phyloP scores from a whole-genome alignment of 2,797 vertebrate genomes.

The Forpus xanthops region DNA sequence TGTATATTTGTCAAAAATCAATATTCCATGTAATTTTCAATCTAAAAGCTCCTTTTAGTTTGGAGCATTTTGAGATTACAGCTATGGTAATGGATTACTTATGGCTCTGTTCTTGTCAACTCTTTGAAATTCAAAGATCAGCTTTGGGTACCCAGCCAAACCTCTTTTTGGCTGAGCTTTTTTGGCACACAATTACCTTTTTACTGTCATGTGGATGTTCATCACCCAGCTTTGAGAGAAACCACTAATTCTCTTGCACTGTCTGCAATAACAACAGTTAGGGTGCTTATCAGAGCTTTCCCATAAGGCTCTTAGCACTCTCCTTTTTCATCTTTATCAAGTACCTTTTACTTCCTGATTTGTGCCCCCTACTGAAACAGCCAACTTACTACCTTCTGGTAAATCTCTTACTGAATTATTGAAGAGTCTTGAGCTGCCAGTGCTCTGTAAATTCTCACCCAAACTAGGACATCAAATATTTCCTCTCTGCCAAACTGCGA shows the following conservation, averaged over 20 bases:
- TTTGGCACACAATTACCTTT: conserved; percentile 42
- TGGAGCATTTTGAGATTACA: conserved; percentile 6
- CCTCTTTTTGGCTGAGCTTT: conserved; percentile 41
- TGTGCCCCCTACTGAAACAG: not conserved
- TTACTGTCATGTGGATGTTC: conserved; percentile 51
- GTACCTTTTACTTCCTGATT: not conserved
- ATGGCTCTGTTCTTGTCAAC: conserved; percentile 39
- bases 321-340: not conserved
- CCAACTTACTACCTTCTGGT: not conserved
- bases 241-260: conserved; percentile 48
- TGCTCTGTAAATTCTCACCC: not conserved
- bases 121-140: conserved; percentile 58
- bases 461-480: not conserved
- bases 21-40: conserved; percentile 2
- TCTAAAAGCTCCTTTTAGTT: conserved; percentile 13
- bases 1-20: not conserved
- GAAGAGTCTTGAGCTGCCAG: not conserved
- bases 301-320: not conserved
- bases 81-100: conserved; percentile 41
- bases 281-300: conserved; percentile 47
- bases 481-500: not conserved
- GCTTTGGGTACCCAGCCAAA: conserved; percentile 54
- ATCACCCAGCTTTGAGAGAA: conserved; percentile 52
- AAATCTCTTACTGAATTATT: not conserved
- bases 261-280: conserved; percentile 51